These are phyloP conservation scores for Zeus faber DNA, from an alignment of 2,113 vertebrate genomes.

Conservation along the genomic window DNA sequence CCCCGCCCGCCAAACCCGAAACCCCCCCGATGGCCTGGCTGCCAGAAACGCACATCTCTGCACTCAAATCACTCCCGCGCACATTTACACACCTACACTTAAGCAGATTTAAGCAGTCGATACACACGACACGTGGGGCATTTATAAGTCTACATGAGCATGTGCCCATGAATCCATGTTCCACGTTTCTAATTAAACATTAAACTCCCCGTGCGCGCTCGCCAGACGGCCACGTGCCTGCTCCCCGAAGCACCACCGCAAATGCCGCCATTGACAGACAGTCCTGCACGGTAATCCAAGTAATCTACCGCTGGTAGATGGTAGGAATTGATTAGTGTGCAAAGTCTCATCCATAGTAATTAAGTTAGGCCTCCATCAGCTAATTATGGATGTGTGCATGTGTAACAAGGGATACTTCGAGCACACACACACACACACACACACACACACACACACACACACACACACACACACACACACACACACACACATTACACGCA, in stretches of 20 bases:
- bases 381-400: slow-evolving; percentile 48
- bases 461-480: slow-evolving; percentile 18
- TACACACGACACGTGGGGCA: not conserved
- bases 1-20: not conserved
- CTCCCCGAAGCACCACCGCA: slow-evolving; percentile 48
- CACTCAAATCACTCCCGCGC: slow-evolving; percentile 19
- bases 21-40: slow-evolving; percentile 17
- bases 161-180: not conserved
- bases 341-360: slow-evolving; percentile 50
- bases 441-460: not conserved
- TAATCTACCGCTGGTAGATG: slow-evolving; percentile 38
- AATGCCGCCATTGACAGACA: slow-evolving; percentile 57
- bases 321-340: slow-evolving; percentile 63
- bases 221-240: slow-evolving; percentile 38
- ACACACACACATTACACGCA: slow-evolving; percentile 14
- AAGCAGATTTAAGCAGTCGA: not conserved
- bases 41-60: slow-evolving; percentile 50
- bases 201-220: not conserved
- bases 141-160: not conserved
- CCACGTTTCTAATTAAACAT: too few relatives aligned
- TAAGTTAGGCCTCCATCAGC: slow-evolving; percentile 62
- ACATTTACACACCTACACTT: not conserved
- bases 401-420: too few relatives aligned
- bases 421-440: slow-evolving; percentile 4
- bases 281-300: slow-evolving; percentile 32